These are phyloP conservation scores for human (Homo sapiens) DNA, from an alignment of 2,113 vertebrate species.

Conservation along the genomic window DNA sequence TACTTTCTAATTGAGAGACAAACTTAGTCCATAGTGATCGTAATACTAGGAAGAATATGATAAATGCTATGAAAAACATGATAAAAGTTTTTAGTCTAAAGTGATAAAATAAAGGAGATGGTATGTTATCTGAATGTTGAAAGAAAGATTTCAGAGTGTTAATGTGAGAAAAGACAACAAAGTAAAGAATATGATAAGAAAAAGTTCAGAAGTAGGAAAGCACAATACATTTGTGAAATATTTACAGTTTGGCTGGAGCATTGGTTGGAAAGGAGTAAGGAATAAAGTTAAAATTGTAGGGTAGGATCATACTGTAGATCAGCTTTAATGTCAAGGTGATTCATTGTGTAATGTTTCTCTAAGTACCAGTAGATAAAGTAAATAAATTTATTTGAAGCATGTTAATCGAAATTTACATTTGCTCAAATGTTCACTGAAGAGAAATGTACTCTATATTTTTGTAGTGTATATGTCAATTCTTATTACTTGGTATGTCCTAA, in stretches of 20 bases:
- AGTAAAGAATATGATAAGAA: not conserved
- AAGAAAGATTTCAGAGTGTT: not conserved
- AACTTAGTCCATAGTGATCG: not conserved
- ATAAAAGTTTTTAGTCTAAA: not conserved
- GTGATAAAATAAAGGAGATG: not conserved
- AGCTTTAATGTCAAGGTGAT: not conserved
- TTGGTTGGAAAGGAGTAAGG: not conserved
- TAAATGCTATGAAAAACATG: not conserved
- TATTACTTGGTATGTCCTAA: not conserved
- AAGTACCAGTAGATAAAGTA: not conserved
- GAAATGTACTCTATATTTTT: not conserved
- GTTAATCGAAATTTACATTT: conserved; percentile 14
- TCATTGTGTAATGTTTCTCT: not conserved
- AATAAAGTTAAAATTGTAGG: not conserved
- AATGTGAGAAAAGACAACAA: not conserved
- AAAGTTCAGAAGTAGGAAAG: not conserved
- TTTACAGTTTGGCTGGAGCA: not conserved
- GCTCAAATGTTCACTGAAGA: not conserved
- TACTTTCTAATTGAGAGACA: not conserved
- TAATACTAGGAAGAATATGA: not conserved
- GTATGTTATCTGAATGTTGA: not conserved
- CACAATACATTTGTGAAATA: not conserved
- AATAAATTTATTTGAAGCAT: not conserved
- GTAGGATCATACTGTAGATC: not conserved
- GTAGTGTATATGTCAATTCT: not conserved